Conservation (phyloP, 2,888 invertebrate genomes). For the Protodeltote pygarga region DNA sequence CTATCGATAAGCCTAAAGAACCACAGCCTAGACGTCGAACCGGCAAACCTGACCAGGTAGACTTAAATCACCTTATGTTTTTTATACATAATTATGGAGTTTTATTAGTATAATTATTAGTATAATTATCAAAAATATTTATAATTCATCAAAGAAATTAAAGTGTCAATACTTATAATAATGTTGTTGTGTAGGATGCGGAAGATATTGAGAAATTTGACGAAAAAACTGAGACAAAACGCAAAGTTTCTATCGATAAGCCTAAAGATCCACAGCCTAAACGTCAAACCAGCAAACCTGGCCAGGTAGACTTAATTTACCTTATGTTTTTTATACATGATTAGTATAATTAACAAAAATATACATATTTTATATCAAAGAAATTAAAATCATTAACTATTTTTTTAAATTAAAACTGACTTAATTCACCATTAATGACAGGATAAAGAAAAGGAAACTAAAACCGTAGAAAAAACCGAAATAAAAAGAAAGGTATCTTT, state of each 20-base stretch:
- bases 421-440: slow-evolving; percentile 13
- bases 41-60: slow-evolving; percentile 54
- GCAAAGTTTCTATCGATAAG: slow-evolving; percentile 48
- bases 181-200: slow-evolving; percentile 53
- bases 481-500: slow-evolving; percentile 52
- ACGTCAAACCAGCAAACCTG: slow-evolving; percentile 36
- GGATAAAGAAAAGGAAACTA: slow-evolving; percentile 45
- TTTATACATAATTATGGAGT: neutral
- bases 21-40: slow-evolving; percentile 38
- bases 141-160: too few species aligned
- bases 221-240: slow-evolving; percentile 55
- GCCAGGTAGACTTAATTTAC: slow-evolving; percentile 51
- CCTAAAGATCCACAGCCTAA: slow-evolving; percentile 42
- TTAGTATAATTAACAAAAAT: too few species aligned
- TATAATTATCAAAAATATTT: too few species aligned
- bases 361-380: too few species aligned
- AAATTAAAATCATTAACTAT: too few species aligned
- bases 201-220: slow-evolving; percentile 56
- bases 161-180: slow-evolving; percentile 9
- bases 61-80: slow-evolving; percentile 1
- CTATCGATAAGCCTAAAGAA: slow-evolving; percentile 45
- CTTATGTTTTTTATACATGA: neutral
- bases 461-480: slow-evolving; percentile 49
- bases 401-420: neutral
- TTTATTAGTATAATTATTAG: too few species aligned